Conservation (phyloP, 2,888 invertebrate genomes). For the Chirona hameri region DNA sequence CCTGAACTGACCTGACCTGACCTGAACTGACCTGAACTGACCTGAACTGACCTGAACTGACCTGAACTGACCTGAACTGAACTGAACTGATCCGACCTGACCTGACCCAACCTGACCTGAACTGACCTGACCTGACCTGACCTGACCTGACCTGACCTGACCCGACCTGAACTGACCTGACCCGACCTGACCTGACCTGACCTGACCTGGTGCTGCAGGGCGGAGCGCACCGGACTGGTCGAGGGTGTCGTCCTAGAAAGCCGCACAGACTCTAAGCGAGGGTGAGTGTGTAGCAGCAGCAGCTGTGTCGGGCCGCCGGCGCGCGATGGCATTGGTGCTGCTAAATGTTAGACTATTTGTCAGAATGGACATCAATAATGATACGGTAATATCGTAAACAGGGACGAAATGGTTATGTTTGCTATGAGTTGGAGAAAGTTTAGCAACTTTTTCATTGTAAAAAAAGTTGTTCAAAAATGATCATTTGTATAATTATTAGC, state of each 20-base stretch:
- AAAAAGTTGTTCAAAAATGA: no score
- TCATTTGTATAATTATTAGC: no score
- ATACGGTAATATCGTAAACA: no score
- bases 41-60: background rate
- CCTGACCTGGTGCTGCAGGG: conserved; percentile 49
- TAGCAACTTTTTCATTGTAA: no score
- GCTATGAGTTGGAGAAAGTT: no score
- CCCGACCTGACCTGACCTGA: conserved; percentile 46
- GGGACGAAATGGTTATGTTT: no score
- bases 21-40: background rate
- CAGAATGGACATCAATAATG: no score
- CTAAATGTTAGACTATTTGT: no score
- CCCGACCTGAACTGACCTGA: no score
- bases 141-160: background rate
- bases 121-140: no score
- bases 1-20: background rate
- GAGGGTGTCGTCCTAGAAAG: conserved; percentile 88
- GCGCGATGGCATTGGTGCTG: no score
- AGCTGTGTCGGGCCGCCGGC: no score
- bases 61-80: background rate
- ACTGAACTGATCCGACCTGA: background rate
- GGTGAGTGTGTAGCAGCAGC: conserved; percentile 49
- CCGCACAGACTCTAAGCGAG: conserved; percentile 62
- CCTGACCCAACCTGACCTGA: background rate
- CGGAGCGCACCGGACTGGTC: conserved; percentile 75